phyloP scores from a whole-genome alignment of 1,140 invertebrate genomes.

The Ruditapes philippinarum region DNA sequence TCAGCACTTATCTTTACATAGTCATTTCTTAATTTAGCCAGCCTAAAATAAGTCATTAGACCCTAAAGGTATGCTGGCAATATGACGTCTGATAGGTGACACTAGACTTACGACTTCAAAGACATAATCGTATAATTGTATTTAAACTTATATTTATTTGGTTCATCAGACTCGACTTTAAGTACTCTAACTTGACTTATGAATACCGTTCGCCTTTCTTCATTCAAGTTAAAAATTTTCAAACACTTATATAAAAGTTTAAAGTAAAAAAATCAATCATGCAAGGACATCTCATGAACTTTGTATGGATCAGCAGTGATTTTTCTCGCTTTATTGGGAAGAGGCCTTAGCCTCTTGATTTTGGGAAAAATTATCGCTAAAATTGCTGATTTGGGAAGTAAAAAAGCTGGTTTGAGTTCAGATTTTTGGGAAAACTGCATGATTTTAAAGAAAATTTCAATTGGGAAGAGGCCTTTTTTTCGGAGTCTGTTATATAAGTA shows the following conservation, averaged over 20 bases:
- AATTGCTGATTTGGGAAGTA: no score
- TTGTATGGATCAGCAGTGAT: no score
- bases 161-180: background rate
- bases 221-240: constrained; percentile 10
- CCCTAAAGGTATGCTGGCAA: background rate
- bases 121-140: background rate
- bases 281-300: background rate
- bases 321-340: no score
- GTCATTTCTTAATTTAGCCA: background rate
- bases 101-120: no score
- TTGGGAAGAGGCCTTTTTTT: no score
- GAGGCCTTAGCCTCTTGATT: no score
- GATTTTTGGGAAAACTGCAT: no score
- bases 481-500: background rate
- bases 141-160: background rate
- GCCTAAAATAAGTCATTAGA: background rate
- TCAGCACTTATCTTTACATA: background rate
- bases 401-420: no score
- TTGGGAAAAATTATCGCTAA: no score
- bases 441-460: no score
- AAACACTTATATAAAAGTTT: background rate
- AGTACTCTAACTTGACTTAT: background rate
- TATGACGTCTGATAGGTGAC: background rate
- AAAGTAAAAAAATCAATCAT: background rate
- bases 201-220: background rate